Evolutionary conservation across 2,113 vertebrate genomes (phyloP), one percentile per base, ranked within the genome.

Genomic region (Ginglymostoma cirratum): DNA sequence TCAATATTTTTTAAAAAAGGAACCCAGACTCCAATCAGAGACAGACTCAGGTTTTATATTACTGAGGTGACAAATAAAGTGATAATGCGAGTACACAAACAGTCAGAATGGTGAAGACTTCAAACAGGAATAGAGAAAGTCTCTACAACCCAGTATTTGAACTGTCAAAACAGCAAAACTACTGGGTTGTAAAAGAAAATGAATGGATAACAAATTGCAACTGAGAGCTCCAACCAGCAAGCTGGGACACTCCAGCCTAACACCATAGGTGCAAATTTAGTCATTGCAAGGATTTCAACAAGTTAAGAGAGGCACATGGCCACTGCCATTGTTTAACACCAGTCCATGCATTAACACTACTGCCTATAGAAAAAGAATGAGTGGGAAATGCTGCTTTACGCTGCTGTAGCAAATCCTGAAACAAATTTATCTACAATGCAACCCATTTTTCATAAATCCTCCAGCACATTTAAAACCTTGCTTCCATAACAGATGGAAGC

Each of bases 171-270:
- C 61, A 93, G 61, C 65, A 93, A 93, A 93, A 65, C 65, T 38
- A 66, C 89, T 93, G 87, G 52, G 96, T 96, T 17, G 14, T 23
- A 69, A 66, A 66, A 72, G 85, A 78, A 96, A 96, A 52, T 65
- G 52, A 38, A 93, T 93, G 61, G n/a, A 66, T 93, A 19, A 17
- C 23, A 61, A 30, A 92, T 21, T 66, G 89, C 34, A 55, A 72
- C n/a, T 38, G 80, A 92, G 7, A 89, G 65, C 52, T 5, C 96
- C 30, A 19, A 45, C 95, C 95, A 72, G 14, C 87, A 95, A 95
- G 96, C 48, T n/a, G 95, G 0, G 7, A 96, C 96, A 96, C 96
- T 21, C 17, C 38, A 83, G 38, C 80, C 80, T 21, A 83, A 83
- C 19, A 83, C 80, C 5, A 45, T 21, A 23, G 15, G 15, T 83